Percentiles rank a stretch among this genome's conserved stretches.
Conservation (phyloP, 2,888 invertebrate species). For the Drosophila sordidula region DNA sequence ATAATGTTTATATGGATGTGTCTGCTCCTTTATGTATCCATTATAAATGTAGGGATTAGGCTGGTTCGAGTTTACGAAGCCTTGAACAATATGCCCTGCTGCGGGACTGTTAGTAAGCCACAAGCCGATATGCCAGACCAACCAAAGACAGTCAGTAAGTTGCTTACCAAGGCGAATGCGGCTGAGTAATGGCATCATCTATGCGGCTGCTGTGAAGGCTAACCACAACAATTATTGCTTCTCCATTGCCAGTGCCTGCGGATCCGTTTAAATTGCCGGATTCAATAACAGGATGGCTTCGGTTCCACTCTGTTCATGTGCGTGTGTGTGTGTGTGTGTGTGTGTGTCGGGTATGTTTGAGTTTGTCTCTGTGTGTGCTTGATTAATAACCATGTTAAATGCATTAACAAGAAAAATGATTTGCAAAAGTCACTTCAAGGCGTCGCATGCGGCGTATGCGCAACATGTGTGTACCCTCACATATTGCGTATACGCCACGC, state of each 20-base stretch:
- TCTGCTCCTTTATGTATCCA: slow-evolving; percentile 38
- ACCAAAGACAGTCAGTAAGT: slow-evolving; percentile 33
- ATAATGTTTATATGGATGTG: slow-evolving; percentile 1
- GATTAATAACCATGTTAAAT: slow-evolving; percentile 73
- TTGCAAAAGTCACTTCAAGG: slow-evolving; percentile 53
- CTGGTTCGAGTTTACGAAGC: slow-evolving; percentile 42
- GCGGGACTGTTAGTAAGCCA: slow-evolving; percentile 45
- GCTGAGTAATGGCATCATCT: slow-evolving; percentile 55
- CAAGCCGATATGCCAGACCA: slow-evolving; percentile 35
- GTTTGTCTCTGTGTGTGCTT: slow-evolving; percentile 37
- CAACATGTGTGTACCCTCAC: slow-evolving; percentile 58
- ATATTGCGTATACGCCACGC: slow-evolving; percentile 35
- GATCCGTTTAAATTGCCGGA: slow-evolving; percentile 72
- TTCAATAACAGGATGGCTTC: slow-evolving; percentile 67
- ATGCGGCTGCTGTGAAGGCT: slow-evolving; percentile 36
- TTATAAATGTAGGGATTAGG: slow-evolving; percentile 71
- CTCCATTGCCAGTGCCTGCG: slow-evolving; percentile 56
- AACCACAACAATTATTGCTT: slow-evolving; percentile 76
- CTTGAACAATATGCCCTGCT: slow-evolving; percentile 42
- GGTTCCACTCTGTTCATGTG: slow-evolving; percentile 21
- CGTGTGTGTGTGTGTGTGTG: slow-evolving; percentile 14
- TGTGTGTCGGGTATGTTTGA: slow-evolving; percentile 11
- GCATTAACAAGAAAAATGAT: slow-evolving; percentile 71
- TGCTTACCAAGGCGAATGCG: slow-evolving; percentile 43
- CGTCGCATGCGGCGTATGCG: slow-evolving; percentile 47